Evolutionary conservation across 2,113 vertebrate genomes (phyloP).

Genomic region (Phocoena sinus): DNA sequence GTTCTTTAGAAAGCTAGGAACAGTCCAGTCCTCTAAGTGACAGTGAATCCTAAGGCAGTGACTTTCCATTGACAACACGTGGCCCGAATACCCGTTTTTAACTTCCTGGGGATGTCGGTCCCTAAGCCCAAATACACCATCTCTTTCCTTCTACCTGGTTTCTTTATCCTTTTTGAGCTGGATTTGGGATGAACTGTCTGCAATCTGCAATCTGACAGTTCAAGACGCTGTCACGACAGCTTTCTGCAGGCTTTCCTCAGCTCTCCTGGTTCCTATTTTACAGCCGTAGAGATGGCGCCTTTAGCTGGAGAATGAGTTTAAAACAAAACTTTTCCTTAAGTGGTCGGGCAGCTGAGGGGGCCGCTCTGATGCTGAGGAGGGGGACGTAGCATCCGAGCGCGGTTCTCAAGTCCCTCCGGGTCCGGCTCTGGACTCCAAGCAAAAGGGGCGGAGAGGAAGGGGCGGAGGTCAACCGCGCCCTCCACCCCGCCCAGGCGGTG

Average conservation of each 20-base stretch:
- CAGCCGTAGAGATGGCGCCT: neutral
- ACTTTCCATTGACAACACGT: neutral
- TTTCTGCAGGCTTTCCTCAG: neutral
- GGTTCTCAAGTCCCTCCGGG: accelerated
- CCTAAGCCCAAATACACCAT: neutral
- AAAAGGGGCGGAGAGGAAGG: constrained; percentile 59
- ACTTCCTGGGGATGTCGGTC: neutral
- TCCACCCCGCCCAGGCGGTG: neutral
- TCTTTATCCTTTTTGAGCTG: neutral
- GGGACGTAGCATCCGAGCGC: neutral
- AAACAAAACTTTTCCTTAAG: neutral
- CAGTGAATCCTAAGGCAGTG: neutral
- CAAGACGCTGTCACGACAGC: neutral
- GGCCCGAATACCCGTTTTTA: neutral
- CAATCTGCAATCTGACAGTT: neutral
- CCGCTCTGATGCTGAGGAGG: neutral
- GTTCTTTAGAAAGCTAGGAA: neutral
- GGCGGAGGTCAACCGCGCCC: constrained; percentile 36
- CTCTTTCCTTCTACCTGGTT: neutral
- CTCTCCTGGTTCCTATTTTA: neutral
- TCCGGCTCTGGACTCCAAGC: neutral
- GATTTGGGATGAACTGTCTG: neutral
- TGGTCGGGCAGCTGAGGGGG: neutral
- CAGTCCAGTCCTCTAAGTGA: neutral
- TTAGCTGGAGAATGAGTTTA: neutral